A percentile compares a stretch with the other conserved stretches of the same genome.
phyloP scores from a whole-genome alignment of 1,140 invertebrate species.

The Bombus pyrosoma region DNA sequence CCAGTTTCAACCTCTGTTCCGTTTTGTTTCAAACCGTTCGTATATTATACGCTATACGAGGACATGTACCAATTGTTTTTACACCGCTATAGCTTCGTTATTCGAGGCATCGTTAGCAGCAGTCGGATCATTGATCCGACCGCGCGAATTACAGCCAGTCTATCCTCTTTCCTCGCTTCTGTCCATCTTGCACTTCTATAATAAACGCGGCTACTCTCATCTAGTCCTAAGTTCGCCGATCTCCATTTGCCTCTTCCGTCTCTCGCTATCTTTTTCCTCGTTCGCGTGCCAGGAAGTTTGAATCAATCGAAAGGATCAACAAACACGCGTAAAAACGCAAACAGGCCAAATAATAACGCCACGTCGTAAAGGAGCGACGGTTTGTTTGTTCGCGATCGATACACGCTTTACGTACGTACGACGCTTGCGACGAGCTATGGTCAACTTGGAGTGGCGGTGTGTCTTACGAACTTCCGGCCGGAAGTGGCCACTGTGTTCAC shows the following conservation, averaged over 20 bases:
- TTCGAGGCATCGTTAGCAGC: not conserved
- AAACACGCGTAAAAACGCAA: slow-evolving; percentile 21
- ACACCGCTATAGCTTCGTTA: not conserved
- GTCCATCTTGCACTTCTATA: too few relatives aligned
- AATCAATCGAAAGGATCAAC: not conserved
- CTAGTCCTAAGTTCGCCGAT: not conserved
- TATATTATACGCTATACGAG: not conserved
- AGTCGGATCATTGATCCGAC: slow-evolving; percentile 35
- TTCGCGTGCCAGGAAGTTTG: not conserved
- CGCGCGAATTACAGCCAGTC: slow-evolving; percentile 1
- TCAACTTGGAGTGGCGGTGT: slow-evolving; percentile 43
- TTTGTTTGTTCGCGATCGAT: slow-evolving; percentile 54
- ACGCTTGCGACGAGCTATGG: not conserved
- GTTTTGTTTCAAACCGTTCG: too few relatives aligned
- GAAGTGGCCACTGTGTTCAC: slow-evolving; percentile 48
- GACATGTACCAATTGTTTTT: not conserved
- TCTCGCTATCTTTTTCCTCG: too few relatives aligned
- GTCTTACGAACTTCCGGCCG: slow-evolving; percentile 63
- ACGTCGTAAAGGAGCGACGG: not conserved
- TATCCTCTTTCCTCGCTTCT: not conserved
- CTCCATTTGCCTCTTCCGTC: too few relatives aligned
- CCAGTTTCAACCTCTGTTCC: slow-evolving; percentile 8
- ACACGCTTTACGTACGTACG: slow-evolving; percentile 45
- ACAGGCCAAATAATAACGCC: slow-evolving; percentile 20
- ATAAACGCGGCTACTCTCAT: not conserved